Conservation (phyloP, 2,888 invertebrate genomes). For the Myathropa florea region DNA sequence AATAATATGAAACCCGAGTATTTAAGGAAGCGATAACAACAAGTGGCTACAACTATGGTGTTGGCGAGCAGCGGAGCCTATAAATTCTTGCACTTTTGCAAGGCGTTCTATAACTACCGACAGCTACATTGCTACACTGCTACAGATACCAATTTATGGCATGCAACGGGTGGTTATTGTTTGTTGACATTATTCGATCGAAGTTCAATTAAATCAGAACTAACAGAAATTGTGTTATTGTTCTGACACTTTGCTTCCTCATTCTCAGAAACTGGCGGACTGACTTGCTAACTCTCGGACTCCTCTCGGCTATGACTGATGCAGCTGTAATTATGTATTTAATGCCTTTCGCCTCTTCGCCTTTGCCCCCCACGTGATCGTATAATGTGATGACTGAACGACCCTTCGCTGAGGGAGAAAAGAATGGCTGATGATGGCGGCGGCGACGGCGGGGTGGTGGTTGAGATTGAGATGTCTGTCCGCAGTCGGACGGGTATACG, state of each 20-base stretch:
- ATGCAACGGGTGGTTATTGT: conserved; percentile 34
- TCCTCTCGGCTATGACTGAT: background rate
- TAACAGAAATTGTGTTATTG: conserved; percentile 63
- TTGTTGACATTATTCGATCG: conserved; percentile 69
- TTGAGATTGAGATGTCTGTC: background rate
- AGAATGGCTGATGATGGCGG: background rate
- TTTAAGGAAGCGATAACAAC: conserved; percentile 70
- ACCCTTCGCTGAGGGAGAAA: background rate
- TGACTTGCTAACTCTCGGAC: background rate
- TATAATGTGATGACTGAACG: background rate
- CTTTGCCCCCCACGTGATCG: too few relatives aligned
- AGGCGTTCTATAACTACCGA: conserved; percentile 29
- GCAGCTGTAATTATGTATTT: conserved; percentile 5
- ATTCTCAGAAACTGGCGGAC: conserved; percentile 36
- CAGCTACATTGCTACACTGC: too few relatives aligned
- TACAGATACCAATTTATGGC: background rate
- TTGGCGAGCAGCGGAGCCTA: background rate
- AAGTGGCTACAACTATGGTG: conserved; percentile 8
- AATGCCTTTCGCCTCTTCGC: conserved; percentile 20
- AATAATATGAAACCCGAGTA: conserved; percentile 50
- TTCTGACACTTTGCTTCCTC: conserved; percentile 63
- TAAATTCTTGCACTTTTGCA: conserved; percentile 67
- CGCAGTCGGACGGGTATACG: background rate
- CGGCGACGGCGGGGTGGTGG: background rate
- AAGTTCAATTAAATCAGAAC: conserved; percentile 69